phyloP scores from a whole-genome alignment of 2,888 invertebrate genomes.

The Acronicta leporina region DNA sequence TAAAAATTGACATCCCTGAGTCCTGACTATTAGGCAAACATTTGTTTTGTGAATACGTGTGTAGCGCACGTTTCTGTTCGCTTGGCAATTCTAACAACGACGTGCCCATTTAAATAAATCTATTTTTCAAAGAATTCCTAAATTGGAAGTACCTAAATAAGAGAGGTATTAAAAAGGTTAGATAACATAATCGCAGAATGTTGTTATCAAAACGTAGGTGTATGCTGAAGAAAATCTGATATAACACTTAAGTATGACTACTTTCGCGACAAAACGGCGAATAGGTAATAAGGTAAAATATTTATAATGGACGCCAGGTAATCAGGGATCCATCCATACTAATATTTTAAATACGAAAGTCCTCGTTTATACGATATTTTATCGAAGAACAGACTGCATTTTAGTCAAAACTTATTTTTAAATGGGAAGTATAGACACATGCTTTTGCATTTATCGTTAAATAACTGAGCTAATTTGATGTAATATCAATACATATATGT shows the following conservation, averaged over 20 bases:
- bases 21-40: slow-evolving; percentile 44
- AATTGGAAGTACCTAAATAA: neutral
- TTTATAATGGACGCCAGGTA: neutral
- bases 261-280: neutral
- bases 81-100: slow-evolving; percentile 43
- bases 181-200: neutral
- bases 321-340: neutral
- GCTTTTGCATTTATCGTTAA: no score
- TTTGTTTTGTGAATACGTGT: slow-evolving; percentile 47
- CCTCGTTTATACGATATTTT: no score
- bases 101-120: slow-evolving; percentile 30
- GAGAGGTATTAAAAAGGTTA: neutral
- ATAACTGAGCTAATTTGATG: no score
- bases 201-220: neutral
- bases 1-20: slow-evolving; percentile 27
- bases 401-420: no score
- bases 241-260: neutral
- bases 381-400: no score
- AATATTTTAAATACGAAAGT: no score
- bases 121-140: slow-evolving; percentile 4
- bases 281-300: neutral
- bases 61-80: slow-evolving; percentile 37
- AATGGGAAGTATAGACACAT: no score
- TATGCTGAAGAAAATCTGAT: neutral
- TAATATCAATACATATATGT: no score